Percentiles rank a stretch among this genome's conserved stretches.
Evolutionary conservation across 2,113 vertebrate genomes (phyloP).

Genomic region (Circaetus cinerascens): DNA sequence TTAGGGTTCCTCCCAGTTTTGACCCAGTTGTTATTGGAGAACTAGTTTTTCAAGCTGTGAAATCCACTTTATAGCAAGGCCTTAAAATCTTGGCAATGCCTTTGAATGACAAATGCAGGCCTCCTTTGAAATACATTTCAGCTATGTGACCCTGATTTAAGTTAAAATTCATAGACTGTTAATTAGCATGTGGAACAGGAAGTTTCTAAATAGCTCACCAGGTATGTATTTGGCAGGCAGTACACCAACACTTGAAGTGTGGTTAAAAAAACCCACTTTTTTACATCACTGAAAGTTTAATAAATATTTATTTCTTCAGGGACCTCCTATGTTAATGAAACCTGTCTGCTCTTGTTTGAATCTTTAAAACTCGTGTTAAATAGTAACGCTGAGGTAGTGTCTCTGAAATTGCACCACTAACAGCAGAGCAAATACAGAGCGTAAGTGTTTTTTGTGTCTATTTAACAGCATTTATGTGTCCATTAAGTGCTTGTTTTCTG

Average conservation of each 20-base stretch:
- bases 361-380: slow-evolving; percentile 48
- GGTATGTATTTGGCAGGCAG: slow-evolving; percentile 51
- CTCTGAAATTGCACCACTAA: neutral
- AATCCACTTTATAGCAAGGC: neutral
- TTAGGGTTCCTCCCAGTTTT: slow-evolving; percentile 7
- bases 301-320: slow-evolving; percentile 50
- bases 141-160: slow-evolving; percentile 49
- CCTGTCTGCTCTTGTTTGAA: slow-evolving; percentile 32
- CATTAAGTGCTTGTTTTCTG: slow-evolving; percentile 51
- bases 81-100: slow-evolving; percentile 48
- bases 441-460: neutral
- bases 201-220: slow-evolving; percentile 68
- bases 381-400: neutral
- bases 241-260: slow-evolving; percentile 38
- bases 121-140: neutral
- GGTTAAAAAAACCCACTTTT: neutral
- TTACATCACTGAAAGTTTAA: slow-evolving; percentile 29
- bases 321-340: slow-evolving; percentile 57
- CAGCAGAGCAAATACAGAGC: neutral
- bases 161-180: slow-evolving; percentile 70
- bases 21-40: slow-evolving; percentile 14
- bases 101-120: slow-evolving; percentile 49
- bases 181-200: slow-evolving; percentile 70
- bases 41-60: slow-evolving; percentile 15
- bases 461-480: slow-evolving; percentile 47